Evolutionary conservation across 1,140 invertebrate species (phyloP).

Genomic region (Zaprionus lachaisei): DNA sequence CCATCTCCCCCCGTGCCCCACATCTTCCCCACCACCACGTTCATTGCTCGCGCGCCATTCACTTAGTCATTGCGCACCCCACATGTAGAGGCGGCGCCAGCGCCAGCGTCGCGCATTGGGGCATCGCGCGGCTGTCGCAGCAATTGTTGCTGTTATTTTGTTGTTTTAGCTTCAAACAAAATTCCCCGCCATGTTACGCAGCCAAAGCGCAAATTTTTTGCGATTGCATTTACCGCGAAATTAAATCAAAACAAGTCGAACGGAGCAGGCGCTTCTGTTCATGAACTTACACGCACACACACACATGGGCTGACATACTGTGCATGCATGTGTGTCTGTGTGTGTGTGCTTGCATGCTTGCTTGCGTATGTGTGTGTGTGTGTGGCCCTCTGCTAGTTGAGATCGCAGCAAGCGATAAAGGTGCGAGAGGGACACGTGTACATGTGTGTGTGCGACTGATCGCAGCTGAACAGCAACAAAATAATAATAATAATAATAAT

Average conservation of each 20-base stretch:
- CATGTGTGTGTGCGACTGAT: constrained; percentile 37
- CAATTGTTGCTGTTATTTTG: constrained; percentile 46
- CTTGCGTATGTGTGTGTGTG: constrained; percentile 14
- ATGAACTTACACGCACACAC: constrained; percentile 64
- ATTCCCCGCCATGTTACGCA: constrained; percentile 78
- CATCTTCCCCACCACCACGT: neutral
- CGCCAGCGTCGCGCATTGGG: constrained; percentile 27
- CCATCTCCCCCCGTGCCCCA: constrained; percentile 12
- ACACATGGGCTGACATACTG: constrained; percentile 11
- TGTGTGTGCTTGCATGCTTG: constrained; percentile 24
- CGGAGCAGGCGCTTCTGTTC: constrained; percentile 57
- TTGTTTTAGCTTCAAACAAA: constrained; percentile 72
- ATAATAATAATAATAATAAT: constrained; percentile 21
- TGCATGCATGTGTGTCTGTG: constrained; percentile 14
- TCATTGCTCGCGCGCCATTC: constrained; percentile 19
- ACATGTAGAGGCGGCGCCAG: constrained; percentile 61
- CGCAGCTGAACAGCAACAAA: constrained; percentile 38
- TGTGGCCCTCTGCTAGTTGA: constrained; percentile 40
- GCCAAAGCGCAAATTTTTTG: constrained; percentile 62
- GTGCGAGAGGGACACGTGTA: constrained; percentile 45
- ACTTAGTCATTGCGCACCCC: constrained; percentile 68
- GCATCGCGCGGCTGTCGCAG: constrained; percentile 34
- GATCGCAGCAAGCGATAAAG: constrained; percentile 48
- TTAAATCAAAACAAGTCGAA: constrained; percentile 79
- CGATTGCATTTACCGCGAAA: constrained; percentile 80